Percentiles rank a stretch among this genome's conserved stretches.
These are phyloP conservation scores for Palloptera scutellata DNA, from an alignment of 2,888 invertebrate species.

Conservation along the genomic window DNA sequence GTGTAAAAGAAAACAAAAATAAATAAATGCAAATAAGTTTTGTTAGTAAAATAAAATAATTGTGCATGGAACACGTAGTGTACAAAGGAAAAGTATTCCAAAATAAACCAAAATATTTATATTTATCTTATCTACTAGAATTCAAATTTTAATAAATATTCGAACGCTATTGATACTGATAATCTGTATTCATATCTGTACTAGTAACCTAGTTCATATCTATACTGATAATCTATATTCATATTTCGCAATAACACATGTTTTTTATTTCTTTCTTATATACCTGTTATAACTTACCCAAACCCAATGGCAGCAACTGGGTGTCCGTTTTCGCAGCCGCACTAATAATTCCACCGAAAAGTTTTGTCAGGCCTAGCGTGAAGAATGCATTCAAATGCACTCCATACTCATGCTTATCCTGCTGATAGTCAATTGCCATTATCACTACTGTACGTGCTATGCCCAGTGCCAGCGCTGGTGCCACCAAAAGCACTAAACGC, in stretches of 20 bases:
- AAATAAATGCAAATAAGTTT: not conserved
- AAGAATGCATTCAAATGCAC: conserved; percentile 98
- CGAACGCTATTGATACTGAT: no score
- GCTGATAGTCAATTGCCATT: conserved; percentile 79
- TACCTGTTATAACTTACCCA: conserved; percentile 43
- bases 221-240: no score
- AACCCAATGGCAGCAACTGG: conserved; percentile 63
- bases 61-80: not conserved
- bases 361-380: conserved; percentile 84
- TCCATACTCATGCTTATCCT: conserved; percentile 93
- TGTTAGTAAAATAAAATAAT: not conserved
- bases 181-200: no score
- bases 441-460: conserved; percentile 70
- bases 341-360: conserved; percentile 70
- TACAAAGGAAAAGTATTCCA: not conserved
- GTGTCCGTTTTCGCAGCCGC: conserved; percentile 39
- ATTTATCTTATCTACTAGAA: not conserved
- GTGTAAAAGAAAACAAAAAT: conserved; percentile 23
- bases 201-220: no score
- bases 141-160: no score
- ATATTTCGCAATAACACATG: no score
- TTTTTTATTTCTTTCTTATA: no score
- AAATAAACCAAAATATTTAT: not conserved
- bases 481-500: conserved; percentile 53
- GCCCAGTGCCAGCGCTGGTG: conserved; percentile 69